Evolutionary conservation across 23 tunicate genomes (phyloP), one percentile per base, ranked within the genome.

Genomic region (Trididemnum nubilum): DNA sequence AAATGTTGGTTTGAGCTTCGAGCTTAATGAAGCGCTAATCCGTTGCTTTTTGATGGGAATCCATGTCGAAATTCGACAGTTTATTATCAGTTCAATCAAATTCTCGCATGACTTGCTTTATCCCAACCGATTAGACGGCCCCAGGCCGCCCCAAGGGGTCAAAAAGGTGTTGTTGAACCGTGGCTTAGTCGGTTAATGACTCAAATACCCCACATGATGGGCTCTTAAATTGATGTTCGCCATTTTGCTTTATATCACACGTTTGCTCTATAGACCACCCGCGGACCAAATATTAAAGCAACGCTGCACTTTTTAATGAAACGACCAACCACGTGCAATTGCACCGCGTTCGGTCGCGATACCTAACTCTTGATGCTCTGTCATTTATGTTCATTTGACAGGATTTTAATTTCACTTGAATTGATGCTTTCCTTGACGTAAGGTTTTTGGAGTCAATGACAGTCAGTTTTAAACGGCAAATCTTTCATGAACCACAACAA

Each of bases 171-270:
- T 28, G 69, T 2, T 51, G 69, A 51, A 39, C 86, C 78, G 67
- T 70, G 51, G 24, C 50, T 37, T 9, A 33, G 35, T 31, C 38
- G 32, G 35, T 24, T 33, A 52, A 82, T 71, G 86, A 82, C 35
- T 82, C 86, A 82, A 49, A 30, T 31, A 50, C 78, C 66, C 36
- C 81, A 77, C 81, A 77, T 1, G 36, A 54, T 44, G 54, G 15
- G 9, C 15, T 9, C 38, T 44, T 44, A 9, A 44, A 44, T 7
- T 44, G n/a, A 63, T 44, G 15, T 44, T 15, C 54, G 15, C 54
- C 54, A 44, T 44, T 44, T 44, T 44, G 54, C 15, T 44, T 44
- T 44, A 44, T 44, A 44, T 44, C 54, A 44, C 12, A 15, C 15
- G 15, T 44, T 44, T 7, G 15, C 54, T 9, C 54, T 15, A 15